Conservation (phyloP, 53 echinoderm and acorn worm species). For the Echinarachnius parma region DNA sequence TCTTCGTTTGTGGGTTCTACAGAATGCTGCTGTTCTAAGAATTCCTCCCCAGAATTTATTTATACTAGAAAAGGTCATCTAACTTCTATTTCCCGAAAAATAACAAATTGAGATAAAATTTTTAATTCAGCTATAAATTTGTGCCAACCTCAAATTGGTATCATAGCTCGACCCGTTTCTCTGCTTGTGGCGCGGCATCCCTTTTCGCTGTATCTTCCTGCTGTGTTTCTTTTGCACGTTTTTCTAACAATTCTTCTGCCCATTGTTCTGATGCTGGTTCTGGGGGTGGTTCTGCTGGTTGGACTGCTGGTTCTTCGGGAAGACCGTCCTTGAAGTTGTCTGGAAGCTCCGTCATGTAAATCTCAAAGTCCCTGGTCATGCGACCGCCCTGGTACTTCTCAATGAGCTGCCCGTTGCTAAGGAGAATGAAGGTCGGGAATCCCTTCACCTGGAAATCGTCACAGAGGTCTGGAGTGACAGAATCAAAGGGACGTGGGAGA, state of each 20-base stretch:
- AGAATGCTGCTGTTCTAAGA: too few relatives aligned
- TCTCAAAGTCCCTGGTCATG: constrained; percentile 57
- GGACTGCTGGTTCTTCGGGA: not conserved
- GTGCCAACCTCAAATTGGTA: too few relatives aligned
- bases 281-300: not conserved
- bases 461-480: constrained; percentile 61
- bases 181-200: too few relatives aligned
- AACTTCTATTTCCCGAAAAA: too few relatives aligned
- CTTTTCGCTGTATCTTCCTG: constrained; percentile 11
- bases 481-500: not conserved
- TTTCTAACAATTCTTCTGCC: not conserved
- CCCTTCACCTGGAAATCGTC: constrained; percentile 62
- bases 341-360: constrained; percentile 53
- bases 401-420: constrained; percentile 51
- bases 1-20: too few relatives aligned
- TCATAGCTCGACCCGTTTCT: constrained; percentile 25
- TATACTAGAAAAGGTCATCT: too few relatives aligned
- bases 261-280: not conserved
- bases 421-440: constrained; percentile 90
- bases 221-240: not conserved
- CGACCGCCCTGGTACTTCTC: constrained; percentile 72
- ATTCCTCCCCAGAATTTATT: too few relatives aligned
- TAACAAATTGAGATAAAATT: too few relatives aligned
- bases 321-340: not conserved
- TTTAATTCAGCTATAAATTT: too few relatives aligned